A percentile compares a stretch with the other conserved stretches of the same genome.
Evolutionary conservation across 2,888 invertebrate genomes (phyloP).

Genomic region (Arenicola marina): DNA sequence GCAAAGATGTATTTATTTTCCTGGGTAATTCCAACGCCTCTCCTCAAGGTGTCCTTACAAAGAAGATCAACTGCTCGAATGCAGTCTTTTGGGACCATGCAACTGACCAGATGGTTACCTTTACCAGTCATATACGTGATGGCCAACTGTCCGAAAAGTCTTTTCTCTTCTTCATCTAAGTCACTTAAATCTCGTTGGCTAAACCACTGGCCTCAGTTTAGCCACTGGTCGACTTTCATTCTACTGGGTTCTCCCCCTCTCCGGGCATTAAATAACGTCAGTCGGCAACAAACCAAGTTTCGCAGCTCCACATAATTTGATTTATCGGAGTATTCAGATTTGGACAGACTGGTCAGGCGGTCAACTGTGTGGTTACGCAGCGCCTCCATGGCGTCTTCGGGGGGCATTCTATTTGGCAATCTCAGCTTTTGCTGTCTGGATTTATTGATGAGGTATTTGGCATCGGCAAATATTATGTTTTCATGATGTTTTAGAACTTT

Average conservation of each 20-base stretch:
- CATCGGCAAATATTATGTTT: no score
- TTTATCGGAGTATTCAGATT: no score
- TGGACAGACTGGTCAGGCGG: no score
- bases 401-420: no score
- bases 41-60: neutral
- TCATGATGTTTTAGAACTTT: no score
- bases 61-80: neutral
- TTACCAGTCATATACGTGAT: slow-evolving; percentile 9
- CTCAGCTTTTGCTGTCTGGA: no score
- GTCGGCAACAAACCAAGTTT: slow-evolving; percentile 17
- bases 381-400: no score
- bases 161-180: slow-evolving; percentile 12
- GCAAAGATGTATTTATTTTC: neutral
- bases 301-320: slow-evolving; percentile 16
- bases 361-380: no score
- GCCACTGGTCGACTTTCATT: slow-evolving; percentile 15
- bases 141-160: slow-evolving; percentile 10
- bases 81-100: slow-evolving; percentile 5
- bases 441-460: no score
- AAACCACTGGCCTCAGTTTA: slow-evolving; percentile 20
- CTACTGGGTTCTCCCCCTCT: slow-evolving; percentile 30
- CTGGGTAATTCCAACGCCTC: neutral
- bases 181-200: neutral
- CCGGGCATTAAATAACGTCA: slow-evolving; percentile 30
- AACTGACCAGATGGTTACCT: slow-evolving; percentile 7